These are phyloP conservation scores for Buphagus erythrorhynchus DNA, from an alignment of 2,797 vertebrate species.

Conservation along the genomic window DNA sequence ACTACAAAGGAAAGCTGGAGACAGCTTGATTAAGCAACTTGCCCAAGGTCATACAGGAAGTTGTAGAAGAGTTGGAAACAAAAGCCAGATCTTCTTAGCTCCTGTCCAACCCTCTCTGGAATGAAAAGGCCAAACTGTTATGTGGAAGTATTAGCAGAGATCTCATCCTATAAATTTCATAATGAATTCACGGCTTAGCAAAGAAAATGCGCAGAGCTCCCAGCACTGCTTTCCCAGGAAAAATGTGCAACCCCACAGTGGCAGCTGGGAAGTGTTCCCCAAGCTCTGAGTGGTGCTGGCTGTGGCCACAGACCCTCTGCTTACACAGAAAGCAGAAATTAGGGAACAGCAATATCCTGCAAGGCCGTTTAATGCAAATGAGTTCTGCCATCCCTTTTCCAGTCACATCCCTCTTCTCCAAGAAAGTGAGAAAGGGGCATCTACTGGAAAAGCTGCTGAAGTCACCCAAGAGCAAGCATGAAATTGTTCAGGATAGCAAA, in stretches of 20 bases:
- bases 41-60: conserved; percentile 69
- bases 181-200: conserved; percentile 18
- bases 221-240: background rate
- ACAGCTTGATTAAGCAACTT: conserved; percentile 65
- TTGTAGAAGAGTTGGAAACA: conserved; percentile 69
- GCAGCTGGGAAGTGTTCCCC: conserved; percentile 21
- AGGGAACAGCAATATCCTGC: background rate
- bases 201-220: background rate
- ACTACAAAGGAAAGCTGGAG: conserved; percentile 17
- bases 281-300: background rate
- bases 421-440: background rate
- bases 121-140: conserved; percentile 55
- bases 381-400: background rate
- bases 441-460: background rate
- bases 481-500: background rate
- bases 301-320: background rate
- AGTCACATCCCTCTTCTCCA: background rate
- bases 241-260: background rate
- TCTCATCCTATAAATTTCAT: conserved; percentile 31
- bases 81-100: conserved; percentile 68
- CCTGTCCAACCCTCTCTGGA: conserved; percentile 38
- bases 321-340: background rate
- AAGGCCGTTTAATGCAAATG: background rate
- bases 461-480: background rate
- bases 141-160: conserved; percentile 23